Base-by-base conservation (phyloP, 2,888 invertebrate species). In the Lomographa bimaculata region DNA sequence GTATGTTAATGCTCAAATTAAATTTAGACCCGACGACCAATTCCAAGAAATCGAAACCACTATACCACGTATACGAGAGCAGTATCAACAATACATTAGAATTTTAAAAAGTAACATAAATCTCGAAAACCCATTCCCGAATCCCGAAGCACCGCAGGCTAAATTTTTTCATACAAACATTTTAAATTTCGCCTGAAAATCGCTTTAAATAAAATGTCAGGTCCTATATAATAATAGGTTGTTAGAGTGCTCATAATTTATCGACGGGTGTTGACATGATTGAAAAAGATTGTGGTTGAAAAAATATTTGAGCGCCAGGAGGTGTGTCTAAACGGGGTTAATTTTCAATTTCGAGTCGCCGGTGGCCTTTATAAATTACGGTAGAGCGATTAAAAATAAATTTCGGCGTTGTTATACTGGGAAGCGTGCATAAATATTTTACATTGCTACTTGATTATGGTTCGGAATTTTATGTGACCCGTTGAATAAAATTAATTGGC, bases 331-430 rank as follows among this genome's bases (percentile, higher is more conserved):
- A 79, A 78, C 70, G 77, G 80, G 82, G 84, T 81, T 83, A 85
- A 87, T 85, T 85, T 87, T 86, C 84, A 87, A 87, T 89, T 79
- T 78, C 62, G 65, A 70, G 72, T 72, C 79, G 73, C 77, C 69
- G 83, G 84, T 86, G 84, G 85, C 73, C 78, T 71, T 75, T 72
- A 76, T 78, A 78, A 79, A 81, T 82, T 75, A 79, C 70, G 57
- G 52, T 36, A 53, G 50, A 39, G 54, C 36, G 64, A 67, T 73
- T 79, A 77, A 71, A 69, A 76, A 77, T 74, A 74, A 77, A 79
- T 76, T 64, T 17, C 71, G 64, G 60, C 54, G 61, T 66, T 64
- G 63, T 56, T 64, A 53, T 73, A 71, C 71, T 53, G 52, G 61
- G 71, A 75, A 79, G 60, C 54, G 59, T 56, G 57, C 70, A 79